phyloP scores from a whole-genome alignment of 2,113 vertebrate genomes.

The Heterocephalus glaber region DNA sequence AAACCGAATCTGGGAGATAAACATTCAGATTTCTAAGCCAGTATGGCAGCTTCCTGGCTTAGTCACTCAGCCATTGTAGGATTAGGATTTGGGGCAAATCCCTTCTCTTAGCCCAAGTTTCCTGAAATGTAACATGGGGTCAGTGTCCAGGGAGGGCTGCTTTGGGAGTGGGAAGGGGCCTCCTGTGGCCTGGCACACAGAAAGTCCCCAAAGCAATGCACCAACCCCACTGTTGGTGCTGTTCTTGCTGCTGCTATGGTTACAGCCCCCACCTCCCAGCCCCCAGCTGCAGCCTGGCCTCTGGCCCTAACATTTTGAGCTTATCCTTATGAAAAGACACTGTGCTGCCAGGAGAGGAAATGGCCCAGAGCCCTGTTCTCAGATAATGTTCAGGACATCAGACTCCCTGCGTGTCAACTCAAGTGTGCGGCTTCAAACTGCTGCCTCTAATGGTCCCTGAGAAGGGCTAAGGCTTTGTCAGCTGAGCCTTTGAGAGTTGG shows the following conservation, averaged over 20 bases:
- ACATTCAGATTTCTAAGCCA: not conserved
- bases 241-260: constrained; percentile 6
- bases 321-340: constrained; percentile 63
- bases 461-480: constrained; percentile 37
- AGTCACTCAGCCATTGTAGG: not conserved
- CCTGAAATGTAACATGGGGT: not conserved
- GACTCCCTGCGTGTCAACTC: constrained; percentile 48
- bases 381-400: constrained; percentile 34
- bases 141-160: not conserved
- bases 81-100: constrained; percentile 31
- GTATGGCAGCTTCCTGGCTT: not conserved
- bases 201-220: not conserved
- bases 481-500: constrained; percentile 18
- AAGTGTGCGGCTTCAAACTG: constrained; percentile 49
- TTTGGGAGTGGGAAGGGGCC: not conserved
- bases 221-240: not conserved
- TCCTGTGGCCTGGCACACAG: not conserved
- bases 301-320: constrained; percentile 28
- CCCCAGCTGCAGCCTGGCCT: constrained; percentile 8
- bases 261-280: not conserved
- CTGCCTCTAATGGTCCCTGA: constrained; percentile 42
- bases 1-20: constrained; percentile 1
- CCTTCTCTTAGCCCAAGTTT: not conserved
- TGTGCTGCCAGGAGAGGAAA: constrained; percentile 64
- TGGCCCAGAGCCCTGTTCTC: constrained; percentile 55